Base-by-base conservation (phyloP, 2,888 invertebrate genomes). In the Xylocampa areola region DNA sequence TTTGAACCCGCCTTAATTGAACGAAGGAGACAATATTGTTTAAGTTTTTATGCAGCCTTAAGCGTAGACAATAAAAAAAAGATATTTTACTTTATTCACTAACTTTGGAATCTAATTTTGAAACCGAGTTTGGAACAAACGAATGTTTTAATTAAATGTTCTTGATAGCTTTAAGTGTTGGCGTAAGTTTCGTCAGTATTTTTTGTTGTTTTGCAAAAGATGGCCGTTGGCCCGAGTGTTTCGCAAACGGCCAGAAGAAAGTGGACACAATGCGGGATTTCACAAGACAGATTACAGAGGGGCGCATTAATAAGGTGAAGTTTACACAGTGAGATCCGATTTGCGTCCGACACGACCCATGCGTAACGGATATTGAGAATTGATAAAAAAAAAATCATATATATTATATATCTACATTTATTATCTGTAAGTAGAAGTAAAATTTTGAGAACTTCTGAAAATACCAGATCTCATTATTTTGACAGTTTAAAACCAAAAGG, bases 221-320 rank as follows among this genome's bases (percentile, higher is more conserved):
- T 68, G 45, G 55, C 40, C 39, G 54, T 54, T 59, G 61, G 53
- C 49, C 45, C 44, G 45, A 52, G 53, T 32, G 77, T 85, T 85
- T 86, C 81, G 81, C 79, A 74, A 82, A 81, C 77, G 74, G 73
- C 73, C 79, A 79, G 84, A 86, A 84, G 88, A 89, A 88, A 92
- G 88, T 90, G 87, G 87, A 88, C 89, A 90, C 88, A 91, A 91
- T 89, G 87, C 86, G 76, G 86, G 84, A 87, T 90, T 89, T 88
- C 89, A 89, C 88, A 88, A 90, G 92, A 92, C 91, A 91, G 90
- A 91, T 91, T 91, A 92, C 91, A 90, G 85, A 84, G 86, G 77
- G 74, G 73, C 80, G 90, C 87, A 90, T 92, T 91, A 90, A 90
- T 91, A 87, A 82, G 86, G 71, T 65, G 77, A 68, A 71, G 21